Percentiles rank a stretch among this genome's conserved stretches.
These are phyloP conservation scores for Falco berigora DNA, from an alignment of 2,797 vertebrate species.

Conservation along the genomic window DNA sequence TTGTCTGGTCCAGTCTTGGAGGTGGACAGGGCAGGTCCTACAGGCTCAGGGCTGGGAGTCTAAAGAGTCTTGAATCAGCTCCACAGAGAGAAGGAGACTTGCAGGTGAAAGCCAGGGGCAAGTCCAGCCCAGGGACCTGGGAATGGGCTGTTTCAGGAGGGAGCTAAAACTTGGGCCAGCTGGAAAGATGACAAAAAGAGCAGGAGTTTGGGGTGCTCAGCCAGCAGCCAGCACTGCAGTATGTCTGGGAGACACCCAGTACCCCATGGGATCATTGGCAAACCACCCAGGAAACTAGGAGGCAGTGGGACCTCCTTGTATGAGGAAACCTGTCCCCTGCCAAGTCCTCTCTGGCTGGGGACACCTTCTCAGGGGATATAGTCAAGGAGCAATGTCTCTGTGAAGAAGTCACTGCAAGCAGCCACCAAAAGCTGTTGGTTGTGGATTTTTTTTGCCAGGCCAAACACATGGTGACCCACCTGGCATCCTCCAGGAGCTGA, in stretches of 20 bases:
- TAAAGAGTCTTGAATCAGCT: neutral
- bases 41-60: rapidly evolving
- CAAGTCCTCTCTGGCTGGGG: neutral
- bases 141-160: neutral
- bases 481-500: neutral
- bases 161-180: neutral
- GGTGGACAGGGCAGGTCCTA: neutral
- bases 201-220: neutral
- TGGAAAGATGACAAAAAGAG: neutral
- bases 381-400: neutral
- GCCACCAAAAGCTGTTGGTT: neutral
- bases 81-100: neutral
- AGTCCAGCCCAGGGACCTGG: neutral
- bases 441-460: neutral
- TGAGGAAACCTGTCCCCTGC: neutral
- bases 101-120: neutral
- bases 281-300: neutral
- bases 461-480: neutral
- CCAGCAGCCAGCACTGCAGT: neutral
- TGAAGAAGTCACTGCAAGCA: neutral
- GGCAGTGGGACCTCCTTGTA: neutral
- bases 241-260: neutral
- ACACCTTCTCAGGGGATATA: neutral
- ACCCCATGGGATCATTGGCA: neutral
- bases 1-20: neutral